Evolutionary conservation across 2,888 invertebrate genomes (phyloP), one percentile per base, ranked within the genome.

Genomic region (Cloeon dipterum): DNA sequence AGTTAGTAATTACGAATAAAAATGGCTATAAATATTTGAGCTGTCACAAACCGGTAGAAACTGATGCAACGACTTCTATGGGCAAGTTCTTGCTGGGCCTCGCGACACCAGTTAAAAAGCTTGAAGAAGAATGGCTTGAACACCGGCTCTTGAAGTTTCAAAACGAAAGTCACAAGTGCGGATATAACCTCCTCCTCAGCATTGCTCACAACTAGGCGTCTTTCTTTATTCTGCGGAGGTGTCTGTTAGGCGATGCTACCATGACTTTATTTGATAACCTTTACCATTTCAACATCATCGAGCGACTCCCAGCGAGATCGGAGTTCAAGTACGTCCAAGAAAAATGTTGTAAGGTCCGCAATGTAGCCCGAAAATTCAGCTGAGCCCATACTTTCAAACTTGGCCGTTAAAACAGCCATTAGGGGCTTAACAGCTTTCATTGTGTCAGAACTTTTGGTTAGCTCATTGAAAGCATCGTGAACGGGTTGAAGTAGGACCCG

Each of bases 61-160:
- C 86, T 85, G 35, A 86, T 73, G 10, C 70, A 59, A 40, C 81
- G 61, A 40, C 73, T 70, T 39, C 68, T 68, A 36, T 66, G 63
- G 35, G 62, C 61, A 42, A 16, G 19, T 19, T 38, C 26, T 13
- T 34, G 47, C n/a, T 57, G 44, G 47, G 52, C 38, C 39, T 62
- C 61, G 46, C 62, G 59, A 0, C 86, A 82, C 91, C 91, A 93
- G 49, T 82, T 79, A 52, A 75, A 85, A 13, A 91, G 63, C 59
- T 75, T 74, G 48, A 76, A 74, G 55, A 85, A 88, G 47, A 93
- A 66, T 1, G 91, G 88, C 42, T 82, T 68, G 57, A 94, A 94
- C 26, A 74, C 73, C 1, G 74, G 71, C 55, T 93, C 93, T 0
- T 88, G 88, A 20, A 93, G 58, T 55, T 89, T 89, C 35, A 93